Evolutionary conservation across 2,113 vertebrate genomes (phyloP), one percentile per base, ranked within the genome.

Genomic region (Ptychochromis oligacanthus): DNA sequence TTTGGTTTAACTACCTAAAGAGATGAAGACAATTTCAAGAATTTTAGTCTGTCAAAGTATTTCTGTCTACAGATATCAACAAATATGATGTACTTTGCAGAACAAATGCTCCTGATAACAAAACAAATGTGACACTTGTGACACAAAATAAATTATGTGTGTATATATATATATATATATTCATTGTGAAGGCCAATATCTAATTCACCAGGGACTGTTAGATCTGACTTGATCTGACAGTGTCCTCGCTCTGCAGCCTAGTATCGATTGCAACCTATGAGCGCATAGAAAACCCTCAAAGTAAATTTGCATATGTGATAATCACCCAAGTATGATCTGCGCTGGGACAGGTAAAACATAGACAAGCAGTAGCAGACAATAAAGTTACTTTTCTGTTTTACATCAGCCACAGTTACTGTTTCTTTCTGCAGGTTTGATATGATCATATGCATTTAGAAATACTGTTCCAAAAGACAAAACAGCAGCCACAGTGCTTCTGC

Each of bases 211-310:
- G 81, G 61, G 87, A 79, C 81, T 59, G 64, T 52, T 75, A 72
- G 77, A 82, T 84, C 77, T 70, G 86, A 67, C 82, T 88, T 77
- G 26, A 83, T 87, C 74, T 88, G 80, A 56, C 28, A 55, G 20
- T 6, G 31, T 75, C 52, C 52, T 56, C 1, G 11, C 46, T 54
- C 67, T 72, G 67, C 65, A 52, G 64, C 22, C 40, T 70, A 12
- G 40, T 70, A 49, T 70, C 6, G 40, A 70, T 49, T 49, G 40
- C 46, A 70, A 15, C 40, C 15, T 70, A 49, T 70, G 40, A 18
- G 24, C 10, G 6, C 43, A 52, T 52, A 18, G 7, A n/a, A 52
- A 31, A 22, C 26, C 46, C 46, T 52, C 46, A 72, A 72, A 49
- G 26, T 54, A 72, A n/a, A 72, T 72, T 72, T 72, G 67, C 67